Conservation (phyloP, 1,140 invertebrate species). For the Lysiphlebus fabarum region DNA sequence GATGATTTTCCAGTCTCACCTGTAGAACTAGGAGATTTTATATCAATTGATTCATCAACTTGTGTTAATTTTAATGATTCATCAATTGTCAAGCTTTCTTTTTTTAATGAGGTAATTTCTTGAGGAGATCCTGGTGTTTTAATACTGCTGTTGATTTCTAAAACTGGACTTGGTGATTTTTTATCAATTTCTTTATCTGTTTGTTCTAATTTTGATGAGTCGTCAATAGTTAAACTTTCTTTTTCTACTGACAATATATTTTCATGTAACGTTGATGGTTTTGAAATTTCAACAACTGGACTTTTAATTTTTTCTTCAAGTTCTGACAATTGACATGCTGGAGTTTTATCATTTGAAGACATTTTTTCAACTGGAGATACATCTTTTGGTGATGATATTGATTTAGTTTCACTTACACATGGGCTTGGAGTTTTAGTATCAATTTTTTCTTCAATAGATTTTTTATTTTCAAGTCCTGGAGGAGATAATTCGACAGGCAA, state of each 20-base stretch:
- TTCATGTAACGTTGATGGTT: conserved; percentile 6
- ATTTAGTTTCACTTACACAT: too few species aligned
- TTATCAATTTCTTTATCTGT: neutral
- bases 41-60: too few species aligned
- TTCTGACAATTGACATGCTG: too few species aligned
- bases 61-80: too few species aligned
- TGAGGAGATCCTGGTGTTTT: too few species aligned
- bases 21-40: neutral
- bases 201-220: neutral
- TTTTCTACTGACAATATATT: neutral
- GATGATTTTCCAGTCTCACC: neutral
- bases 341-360: too few species aligned
- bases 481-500: neutral
- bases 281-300: neutral
- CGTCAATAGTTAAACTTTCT: conserved; percentile 1
- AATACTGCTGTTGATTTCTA: too few species aligned
- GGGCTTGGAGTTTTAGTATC: too few species aligned
- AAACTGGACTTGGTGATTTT: neutral
- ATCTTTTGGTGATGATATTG: neutral
- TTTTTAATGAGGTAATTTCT: too few species aligned
- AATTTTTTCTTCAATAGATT: neutral
- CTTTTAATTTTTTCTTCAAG: too few species aligned
- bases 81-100: too few species aligned
- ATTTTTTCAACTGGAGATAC: neutral
- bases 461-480: neutral